Evolutionary conservation across 2,888 invertebrate species (phyloP).

Genomic region (Tricholauxania praeusta): DNA sequence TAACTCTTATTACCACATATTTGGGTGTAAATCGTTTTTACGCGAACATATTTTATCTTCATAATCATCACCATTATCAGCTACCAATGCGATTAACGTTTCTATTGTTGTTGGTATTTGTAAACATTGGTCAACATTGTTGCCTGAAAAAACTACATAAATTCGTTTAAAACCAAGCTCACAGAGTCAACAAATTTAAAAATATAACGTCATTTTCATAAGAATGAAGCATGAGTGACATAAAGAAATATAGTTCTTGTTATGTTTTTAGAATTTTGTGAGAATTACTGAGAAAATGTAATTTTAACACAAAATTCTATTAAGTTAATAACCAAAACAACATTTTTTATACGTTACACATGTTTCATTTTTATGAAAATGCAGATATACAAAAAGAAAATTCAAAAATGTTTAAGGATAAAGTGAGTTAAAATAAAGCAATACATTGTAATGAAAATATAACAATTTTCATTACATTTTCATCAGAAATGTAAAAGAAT

Average conservation of each 20-base stretch:
- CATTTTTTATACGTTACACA: too few relatives aligned
- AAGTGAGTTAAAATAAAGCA: neutral
- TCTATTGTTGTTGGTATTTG: conserved; percentile 69
- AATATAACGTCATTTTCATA: too few relatives aligned
- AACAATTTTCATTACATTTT: too few relatives aligned
- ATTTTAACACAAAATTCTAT: too few relatives aligned
- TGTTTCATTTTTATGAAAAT: too few relatives aligned
- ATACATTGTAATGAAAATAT: conserved; percentile 22
- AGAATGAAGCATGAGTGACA: too few relatives aligned
- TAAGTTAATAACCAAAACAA: too few relatives aligned
- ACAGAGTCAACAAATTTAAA: conserved; percentile 15
- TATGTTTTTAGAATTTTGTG: too few relatives aligned
- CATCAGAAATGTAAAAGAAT: too few relatives aligned
- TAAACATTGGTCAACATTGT: conserved; percentile 58
- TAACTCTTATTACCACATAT: conserved; percentile 64
- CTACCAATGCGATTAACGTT: conserved; percentile 73
- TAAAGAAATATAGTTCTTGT: too few relatives aligned
- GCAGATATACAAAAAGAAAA: neutral
- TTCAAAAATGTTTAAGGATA: conserved; percentile 1
- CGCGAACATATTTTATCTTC: conserved; percentile 73
- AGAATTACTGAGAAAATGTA: too few relatives aligned
- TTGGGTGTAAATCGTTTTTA: conserved; percentile 68
- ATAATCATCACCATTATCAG: conserved; percentile 76
- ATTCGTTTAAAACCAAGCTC: conserved; percentile 65
- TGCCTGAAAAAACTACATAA: conserved; percentile 70